Base-by-base conservation (phyloP, 1,140 invertebrate species). In the Philotrypesis tridentata region DNA sequence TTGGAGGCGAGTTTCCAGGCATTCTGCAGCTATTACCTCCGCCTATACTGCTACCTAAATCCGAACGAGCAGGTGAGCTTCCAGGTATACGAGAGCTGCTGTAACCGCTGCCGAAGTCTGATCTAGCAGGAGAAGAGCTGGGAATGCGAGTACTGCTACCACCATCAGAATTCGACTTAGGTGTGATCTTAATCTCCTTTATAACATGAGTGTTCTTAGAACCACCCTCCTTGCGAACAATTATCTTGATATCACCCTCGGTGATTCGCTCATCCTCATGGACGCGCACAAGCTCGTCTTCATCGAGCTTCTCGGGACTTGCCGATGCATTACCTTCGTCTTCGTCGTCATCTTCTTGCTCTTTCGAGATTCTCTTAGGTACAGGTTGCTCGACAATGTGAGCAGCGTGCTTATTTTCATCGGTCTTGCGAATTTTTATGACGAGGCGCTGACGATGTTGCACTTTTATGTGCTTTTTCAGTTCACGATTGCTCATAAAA, bases 111-210 rank as follows among this genome's bases (percentile, higher is more conserved):
- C 65, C 76, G 14, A 25, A 29, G 11, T 78, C 37, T 1, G 77
- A 71, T 8, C 21, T 60, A 4, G 37, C 48, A 9, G 55, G 70
- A 11, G 33, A 65, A n/a, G 12, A 43, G 21, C 43, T 14, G 5
- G 40, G 63, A n/a, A 77, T 37, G 31, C 74, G 40, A 7, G 14
- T 23, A 25, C 74, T 65, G 8, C 21, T 27, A 5, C 48, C 31
- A 11, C 68, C 29, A 8, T 77, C 81, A 6, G 55, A 60, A n/a
- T 60, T 17, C 8, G 71, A 33, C 12, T 43, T 79, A 6, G 78
- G 82, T 0, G 73, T 70, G 48, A 83, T 83, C 27, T 83, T 83
- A 9, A 79, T 83, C 17, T 79, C 77, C 23, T 79, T 80, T 17
- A 83, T 43, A 0, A 83, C 65, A 12, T 80, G 82, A 0, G 48